These are phyloP conservation scores for Bradypus variegatus DNA, from an alignment of 2,797 vertebrate genomes.

Conservation along the genomic window DNA sequence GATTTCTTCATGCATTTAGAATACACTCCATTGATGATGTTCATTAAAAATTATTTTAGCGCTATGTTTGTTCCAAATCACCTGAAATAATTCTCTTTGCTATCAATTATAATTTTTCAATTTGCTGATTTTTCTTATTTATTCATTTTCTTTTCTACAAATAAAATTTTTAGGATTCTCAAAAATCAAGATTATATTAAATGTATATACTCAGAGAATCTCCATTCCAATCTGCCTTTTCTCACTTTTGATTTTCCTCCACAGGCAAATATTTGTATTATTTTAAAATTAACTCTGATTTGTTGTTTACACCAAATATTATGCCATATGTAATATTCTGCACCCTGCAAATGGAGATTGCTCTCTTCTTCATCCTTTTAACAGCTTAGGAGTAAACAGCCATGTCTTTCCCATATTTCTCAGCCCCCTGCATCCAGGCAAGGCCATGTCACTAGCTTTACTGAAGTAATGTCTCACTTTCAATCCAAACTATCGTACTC, in stretches of 20 bases:
- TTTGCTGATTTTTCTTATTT: not conserved
- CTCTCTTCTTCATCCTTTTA: not conserved
- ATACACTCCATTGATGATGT: not conserved
- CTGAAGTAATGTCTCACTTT: not conserved
- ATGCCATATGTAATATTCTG: not conserved
- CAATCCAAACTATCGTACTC: not conserved
- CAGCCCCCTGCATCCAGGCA: not conserved
- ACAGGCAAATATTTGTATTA: not conserved
- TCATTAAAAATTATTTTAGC: not conserved
- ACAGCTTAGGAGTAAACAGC: not conserved
- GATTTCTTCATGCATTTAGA: not conserved
- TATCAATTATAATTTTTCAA: not conserved
- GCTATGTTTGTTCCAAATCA: not conserved
- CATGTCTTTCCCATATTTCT: not conserved
- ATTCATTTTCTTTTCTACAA: not conserved
- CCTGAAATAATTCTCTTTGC: not conserved
- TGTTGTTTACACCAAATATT: not conserved
- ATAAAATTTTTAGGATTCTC: not conserved
- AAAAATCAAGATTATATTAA: not conserved
- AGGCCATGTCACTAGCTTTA: not conserved
- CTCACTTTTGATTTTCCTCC: not conserved
- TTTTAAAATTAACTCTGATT: not conserved
- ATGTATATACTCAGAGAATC: not conserved
- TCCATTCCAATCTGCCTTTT: not conserved
- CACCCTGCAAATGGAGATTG: no score